Evolutionary conservation across 2,113 vertebrate species (phyloP).

Genomic region (Stictonetta naevosa): DNA sequence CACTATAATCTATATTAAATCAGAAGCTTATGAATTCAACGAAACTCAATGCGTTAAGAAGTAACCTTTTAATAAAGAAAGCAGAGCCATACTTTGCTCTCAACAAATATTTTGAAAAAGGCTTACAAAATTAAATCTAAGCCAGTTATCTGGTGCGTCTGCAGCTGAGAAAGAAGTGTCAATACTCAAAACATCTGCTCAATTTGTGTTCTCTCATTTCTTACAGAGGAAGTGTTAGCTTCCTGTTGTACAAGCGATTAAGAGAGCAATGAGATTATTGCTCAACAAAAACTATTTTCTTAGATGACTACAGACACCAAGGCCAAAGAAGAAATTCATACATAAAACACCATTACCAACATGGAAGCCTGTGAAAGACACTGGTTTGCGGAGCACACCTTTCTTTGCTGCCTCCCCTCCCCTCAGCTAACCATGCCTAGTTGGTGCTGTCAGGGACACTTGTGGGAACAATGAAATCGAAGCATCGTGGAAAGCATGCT

Average conservation of each 20-base stretch:
- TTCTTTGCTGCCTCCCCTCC: background rate
- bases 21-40: constrained; percentile 23
- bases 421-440: background rate
- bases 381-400: constrained; percentile 2
- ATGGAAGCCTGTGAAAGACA: constrained; percentile 33
- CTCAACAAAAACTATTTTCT: constrained; percentile 58
- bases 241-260: constrained; percentile 66
- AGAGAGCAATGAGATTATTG: constrained; percentile 57
- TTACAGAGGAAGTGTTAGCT: constrained; percentile 68
- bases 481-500: background rate
- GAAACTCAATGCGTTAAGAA: constrained; percentile 29
- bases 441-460: background rate
- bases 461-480: background rate
- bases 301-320: constrained; percentile 54
- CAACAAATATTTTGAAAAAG: constrained; percentile 58
- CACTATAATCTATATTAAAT: background rate
- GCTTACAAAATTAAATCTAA: constrained; percentile 37
- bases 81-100: constrained; percentile 41
- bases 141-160: constrained; percentile 56
- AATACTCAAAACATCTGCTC: constrained; percentile 73
- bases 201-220: constrained; percentile 66
- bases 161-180: constrained; percentile 75
- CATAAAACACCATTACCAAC: constrained; percentile 51
- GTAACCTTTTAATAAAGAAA: constrained; percentile 61
- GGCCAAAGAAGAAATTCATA: constrained; percentile 57